Conservation (phyloP, 2,113 vertebrate genomes). For the Oncorhynchus clarkii region DNA sequence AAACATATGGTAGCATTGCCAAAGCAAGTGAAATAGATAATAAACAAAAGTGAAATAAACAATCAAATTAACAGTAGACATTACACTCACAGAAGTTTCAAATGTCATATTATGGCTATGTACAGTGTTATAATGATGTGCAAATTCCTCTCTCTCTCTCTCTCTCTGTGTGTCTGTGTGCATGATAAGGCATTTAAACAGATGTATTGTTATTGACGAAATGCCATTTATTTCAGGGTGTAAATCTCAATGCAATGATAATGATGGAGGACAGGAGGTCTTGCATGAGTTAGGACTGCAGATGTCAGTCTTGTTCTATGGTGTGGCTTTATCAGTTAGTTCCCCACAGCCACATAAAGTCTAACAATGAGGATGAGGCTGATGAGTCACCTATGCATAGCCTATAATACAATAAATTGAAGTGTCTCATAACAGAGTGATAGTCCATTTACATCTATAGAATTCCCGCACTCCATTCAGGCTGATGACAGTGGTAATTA, state of each 20-base stretch:
- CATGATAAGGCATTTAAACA: background rate
- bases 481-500: background rate
- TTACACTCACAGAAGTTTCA: too few relatives aligned
- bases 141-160: too few relatives aligned
- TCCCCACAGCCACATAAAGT: too few relatives aligned
- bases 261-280: background rate
- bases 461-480: background rate
- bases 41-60: too few relatives aligned
- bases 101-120: too few relatives aligned
- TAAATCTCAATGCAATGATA: background rate
- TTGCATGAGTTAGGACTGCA: constrained; percentile 30
- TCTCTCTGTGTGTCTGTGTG: background rate
- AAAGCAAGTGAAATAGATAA: too few relatives aligned
- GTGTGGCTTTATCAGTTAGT: background rate
- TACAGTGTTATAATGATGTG: too few relatives aligned
- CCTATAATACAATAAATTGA: background rate
- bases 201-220: background rate
- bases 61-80: too few relatives aligned
- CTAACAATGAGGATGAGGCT: too few relatives aligned
- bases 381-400: too few relatives aligned
- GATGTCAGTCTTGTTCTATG: constrained; percentile 63
- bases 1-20: too few relatives aligned
- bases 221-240: background rate
- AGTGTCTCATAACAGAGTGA: background rate
- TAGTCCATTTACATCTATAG: background rate